Percentiles rank a stretch among this genome's conserved stretches.
These are phyloP conservation scores for Tetramorium alpestre DNA, from an alignment of 1,140 invertebrate species.

Conservation along the genomic window DNA sequence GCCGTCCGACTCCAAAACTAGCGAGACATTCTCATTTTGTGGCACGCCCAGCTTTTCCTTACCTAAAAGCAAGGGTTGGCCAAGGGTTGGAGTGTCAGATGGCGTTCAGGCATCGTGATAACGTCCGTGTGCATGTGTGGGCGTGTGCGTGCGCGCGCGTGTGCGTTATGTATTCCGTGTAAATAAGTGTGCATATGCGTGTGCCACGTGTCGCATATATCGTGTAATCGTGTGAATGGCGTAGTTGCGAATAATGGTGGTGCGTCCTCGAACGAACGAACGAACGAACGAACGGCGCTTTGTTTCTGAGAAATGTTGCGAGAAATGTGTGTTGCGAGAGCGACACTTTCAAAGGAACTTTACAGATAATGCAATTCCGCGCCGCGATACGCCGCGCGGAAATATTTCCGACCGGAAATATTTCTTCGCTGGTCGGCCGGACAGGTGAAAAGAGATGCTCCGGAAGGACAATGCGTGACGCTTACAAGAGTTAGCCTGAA, in stretches of 20 bases:
- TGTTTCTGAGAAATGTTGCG: slow-evolving; percentile 58
- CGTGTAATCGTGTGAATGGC: slow-evolving; percentile 53
- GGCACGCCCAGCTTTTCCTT: slow-evolving; percentile 96
- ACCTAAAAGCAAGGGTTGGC: slow-evolving; percentile 84
- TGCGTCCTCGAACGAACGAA: slow-evolving; percentile 47
- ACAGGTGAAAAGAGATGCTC: slow-evolving; percentile 32
- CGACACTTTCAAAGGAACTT: slow-evolving; percentile 62
- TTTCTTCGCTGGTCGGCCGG: slow-evolving; percentile 45
- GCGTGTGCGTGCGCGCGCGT: background rate
- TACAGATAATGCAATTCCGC: slow-evolving; percentile 58
- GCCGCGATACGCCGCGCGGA: slow-evolving; percentile 48
- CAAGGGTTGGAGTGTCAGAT: background rate
- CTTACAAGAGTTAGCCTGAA: background rate
- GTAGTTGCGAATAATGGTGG: slow-evolving; percentile 54
- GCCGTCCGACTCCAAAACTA: slow-evolving; percentile 97
- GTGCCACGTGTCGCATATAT: slow-evolving; percentile 54
- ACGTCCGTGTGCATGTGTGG: background rate
- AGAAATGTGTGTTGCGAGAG: slow-evolving; percentile 54
- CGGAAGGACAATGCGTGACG: slow-evolving; percentile 38
- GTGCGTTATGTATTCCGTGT: background rate
- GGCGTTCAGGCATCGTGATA: slow-evolving; percentile 25
- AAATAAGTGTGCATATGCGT: background rate
- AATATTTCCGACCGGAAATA: slow-evolving; percentile 61
- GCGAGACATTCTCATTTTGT: slow-evolving; percentile 92
- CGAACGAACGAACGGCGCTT: slow-evolving; percentile 49